Conservation (phyloP, 2,113 vertebrate species). For the Hyperopisus bebe region DNA sequence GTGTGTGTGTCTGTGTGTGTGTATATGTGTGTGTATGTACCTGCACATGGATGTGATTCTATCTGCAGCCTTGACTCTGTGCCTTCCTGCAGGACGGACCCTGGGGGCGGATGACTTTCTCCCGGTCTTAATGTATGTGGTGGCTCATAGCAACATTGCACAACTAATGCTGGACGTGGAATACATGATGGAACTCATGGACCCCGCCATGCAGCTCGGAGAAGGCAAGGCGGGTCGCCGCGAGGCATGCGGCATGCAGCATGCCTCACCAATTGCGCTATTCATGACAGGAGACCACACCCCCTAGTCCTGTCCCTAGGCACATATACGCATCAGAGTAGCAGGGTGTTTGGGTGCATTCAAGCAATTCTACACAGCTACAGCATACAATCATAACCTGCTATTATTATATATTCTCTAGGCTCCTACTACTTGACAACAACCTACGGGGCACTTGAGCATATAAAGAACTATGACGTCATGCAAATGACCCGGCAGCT, state of each 20-base stretch:
- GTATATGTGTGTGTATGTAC: background rate
- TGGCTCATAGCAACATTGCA: conserved; percentile 80
- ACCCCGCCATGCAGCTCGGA: conserved; percentile 85
- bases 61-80: background rate
- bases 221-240: conserved; percentile 67
- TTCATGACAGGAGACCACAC: background rate
- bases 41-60: background rate
- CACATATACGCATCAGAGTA: background rate
- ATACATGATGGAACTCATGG: conserved; percentile 98
- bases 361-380: background rate
- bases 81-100: conserved; percentile 63
- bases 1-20: background rate
- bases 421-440: conserved; percentile 96
- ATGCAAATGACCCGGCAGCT: conserved; percentile 81
- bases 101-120: conserved; percentile 94
- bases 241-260: background rate
- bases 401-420: conserved; percentile 37
- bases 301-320: background rate
- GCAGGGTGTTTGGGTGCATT: background rate
- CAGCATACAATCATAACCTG: background rate
- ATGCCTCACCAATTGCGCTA: background rate
- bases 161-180: conserved; percentile 83
- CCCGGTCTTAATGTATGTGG: conserved; percentile 92
- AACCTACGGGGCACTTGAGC: conserved; percentile 88
- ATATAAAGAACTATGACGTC: conserved; percentile 90